Conservation (phyloP, 2,113 vertebrate species). For the Ameiurus melas region DNA sequence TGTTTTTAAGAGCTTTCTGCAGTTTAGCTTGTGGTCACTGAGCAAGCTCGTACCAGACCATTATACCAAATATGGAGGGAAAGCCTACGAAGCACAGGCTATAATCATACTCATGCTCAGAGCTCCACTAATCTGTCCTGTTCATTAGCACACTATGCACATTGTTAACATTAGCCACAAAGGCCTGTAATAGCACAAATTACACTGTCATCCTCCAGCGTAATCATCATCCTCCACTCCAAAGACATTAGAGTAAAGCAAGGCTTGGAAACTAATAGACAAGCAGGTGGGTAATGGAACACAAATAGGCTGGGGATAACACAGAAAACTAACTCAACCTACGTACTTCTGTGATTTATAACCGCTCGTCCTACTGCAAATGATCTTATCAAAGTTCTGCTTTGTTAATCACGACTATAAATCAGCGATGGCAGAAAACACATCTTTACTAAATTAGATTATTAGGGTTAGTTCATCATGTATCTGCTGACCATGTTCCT, state of each 20-base stretch:
- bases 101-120: conserved; percentile 44
- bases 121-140: conserved; percentile 48
- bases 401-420: conserved; percentile 42
- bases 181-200: conserved; percentile 57
- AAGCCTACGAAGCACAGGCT: conserved; percentile 41
- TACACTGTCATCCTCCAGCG: conserved; percentile 51
- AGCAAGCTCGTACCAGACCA: conserved; percentile 6
- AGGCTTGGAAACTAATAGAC: conserved; percentile 36
- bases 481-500: conserved; percentile 18
- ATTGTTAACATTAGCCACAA: conserved; percentile 54
- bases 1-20: neutral
- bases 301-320: conserved; percentile 33
- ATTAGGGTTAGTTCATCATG: conserved; percentile 29
- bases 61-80: conserved; percentile 42
- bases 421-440: conserved; percentile 31
- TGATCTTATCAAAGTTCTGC: conserved; percentile 34
- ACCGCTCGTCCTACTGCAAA: conserved; percentile 10
- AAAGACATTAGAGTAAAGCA: conserved; percentile 53
- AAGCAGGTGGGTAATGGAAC: conserved; percentile 40
- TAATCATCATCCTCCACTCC: conserved; percentile 59
- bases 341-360: conserved; percentile 38
- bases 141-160: conserved; percentile 49
- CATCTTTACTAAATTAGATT: conserved; percentile 40
- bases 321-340: conserved; percentile 14
- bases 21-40: conserved; percentile 22